A percentile compares a stretch with the other conserved stretches of the same genome.
Evolutionary conservation across 2,113 vertebrate genomes (phyloP).

Genomic region (Notechis scutatus): DNA sequence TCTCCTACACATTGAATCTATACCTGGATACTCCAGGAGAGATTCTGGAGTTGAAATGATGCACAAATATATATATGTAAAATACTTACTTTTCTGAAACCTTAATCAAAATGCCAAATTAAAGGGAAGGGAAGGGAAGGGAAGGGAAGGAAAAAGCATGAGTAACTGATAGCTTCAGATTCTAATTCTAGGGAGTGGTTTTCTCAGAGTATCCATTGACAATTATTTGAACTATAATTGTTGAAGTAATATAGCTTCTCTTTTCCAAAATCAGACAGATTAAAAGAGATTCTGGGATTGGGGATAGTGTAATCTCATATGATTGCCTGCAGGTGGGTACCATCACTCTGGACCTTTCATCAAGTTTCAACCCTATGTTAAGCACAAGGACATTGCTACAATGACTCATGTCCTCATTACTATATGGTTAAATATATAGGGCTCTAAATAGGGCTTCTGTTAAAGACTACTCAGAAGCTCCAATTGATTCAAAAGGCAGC

Average conservation of each 20-base stretch:
- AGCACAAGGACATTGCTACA: background rate
- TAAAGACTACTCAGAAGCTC: background rate
- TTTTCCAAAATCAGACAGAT: background rate
- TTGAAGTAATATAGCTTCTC: background rate
- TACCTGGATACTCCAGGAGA: background rate
- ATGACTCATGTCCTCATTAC: background rate
- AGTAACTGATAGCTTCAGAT: background rate
- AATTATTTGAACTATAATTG: background rate
- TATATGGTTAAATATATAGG: background rate
- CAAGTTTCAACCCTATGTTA: background rate
- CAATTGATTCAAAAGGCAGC: background rate
- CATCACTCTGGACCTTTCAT: background rate
- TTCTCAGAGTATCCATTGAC: background rate
- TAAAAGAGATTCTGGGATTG: background rate
- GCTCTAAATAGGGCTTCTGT: background rate
- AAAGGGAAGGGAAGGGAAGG: background rate
- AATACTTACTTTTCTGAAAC: background rate
- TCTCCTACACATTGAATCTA: background rate
- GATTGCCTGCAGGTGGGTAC: background rate
- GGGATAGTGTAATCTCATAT: background rate
- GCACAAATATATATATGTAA: background rate
- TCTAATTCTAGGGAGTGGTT: background rate
- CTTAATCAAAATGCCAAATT: background rate
- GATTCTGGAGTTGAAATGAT: background rate
- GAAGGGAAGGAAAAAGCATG: background rate